Evolutionary conservation across 2,113 vertebrate genomes (phyloP), one percentile per base, ranked within the genome.

Genomic region (Centropus unirufus): DNA sequence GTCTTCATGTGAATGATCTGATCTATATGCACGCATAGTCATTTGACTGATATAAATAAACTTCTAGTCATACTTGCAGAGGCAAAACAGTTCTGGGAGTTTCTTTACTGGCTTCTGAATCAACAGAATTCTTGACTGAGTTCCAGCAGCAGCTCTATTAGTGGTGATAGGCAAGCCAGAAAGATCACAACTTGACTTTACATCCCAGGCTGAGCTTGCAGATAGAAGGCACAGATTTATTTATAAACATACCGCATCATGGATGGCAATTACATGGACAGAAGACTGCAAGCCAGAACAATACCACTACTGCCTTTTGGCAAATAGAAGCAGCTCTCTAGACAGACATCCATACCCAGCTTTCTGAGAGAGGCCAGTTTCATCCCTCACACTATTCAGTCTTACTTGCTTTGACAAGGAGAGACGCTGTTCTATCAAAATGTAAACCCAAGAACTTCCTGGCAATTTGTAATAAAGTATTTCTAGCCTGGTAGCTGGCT

Each of bases 41-140:
- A 83, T 63, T 63, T 92, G 59, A 90, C 55, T 44, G 70, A 74
- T 44, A 95, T 46, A 94, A 95, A 95, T 91, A 95, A 87, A 85
- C n/a, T 88, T 90, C 57, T 52, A 77, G 72, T 96, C 80, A 87
- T 67, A 66, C 42, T 89, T 92, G 47, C 73, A 93, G 69, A 89
- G 61, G 77, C 75, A 93, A 86, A 76, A 77, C 10, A 64, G 55
- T 55, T 87, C 85, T 88, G 59, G 12, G 78, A 83, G 34, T 57
- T 95, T 90, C 93, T 88, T 86, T 44, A 67, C 42, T 57, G 87
- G 67, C 90, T 91, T 81, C 80, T 90, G 47, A 91, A 92, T 72
- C 85, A 96, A 95, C 91, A 96, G 82, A 77, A 94, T 92, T 90
- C 90, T 88, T 97, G 95, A 93, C 51, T 26, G 34, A 88, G 75